These are phyloP conservation scores for Aphis craccivora DNA, from an alignment of 1,140 invertebrate genomes.

Conservation along the genomic window DNA sequence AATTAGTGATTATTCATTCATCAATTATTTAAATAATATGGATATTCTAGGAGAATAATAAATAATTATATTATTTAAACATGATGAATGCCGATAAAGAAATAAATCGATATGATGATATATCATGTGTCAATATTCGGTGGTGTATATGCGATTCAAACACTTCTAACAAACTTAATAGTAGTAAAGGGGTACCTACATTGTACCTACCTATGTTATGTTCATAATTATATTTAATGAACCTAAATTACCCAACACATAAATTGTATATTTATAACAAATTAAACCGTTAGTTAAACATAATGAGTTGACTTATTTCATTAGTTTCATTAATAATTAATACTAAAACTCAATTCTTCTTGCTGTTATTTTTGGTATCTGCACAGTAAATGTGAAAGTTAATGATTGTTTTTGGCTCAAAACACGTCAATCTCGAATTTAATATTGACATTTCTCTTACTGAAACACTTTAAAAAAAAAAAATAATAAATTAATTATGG, in stretches of 20 bases:
- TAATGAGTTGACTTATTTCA: background rate
- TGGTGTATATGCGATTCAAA: too few species aligned
- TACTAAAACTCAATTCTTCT: background rate
- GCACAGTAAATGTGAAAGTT: constrained; percentile 39
- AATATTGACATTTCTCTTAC: background rate
- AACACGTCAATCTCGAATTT: background rate
- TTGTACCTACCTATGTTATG: background rate
- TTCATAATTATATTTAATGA: background rate
- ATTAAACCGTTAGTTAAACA: background rate
- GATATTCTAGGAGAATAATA: background rate
- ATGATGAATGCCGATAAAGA: background rate
- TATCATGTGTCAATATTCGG: background rate
- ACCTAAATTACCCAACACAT: background rate
- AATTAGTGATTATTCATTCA: background rate
- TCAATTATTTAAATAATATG: background rate
- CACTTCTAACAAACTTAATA: background rate
- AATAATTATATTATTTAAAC: background rate
- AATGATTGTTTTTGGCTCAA: constrained; percentile 24
- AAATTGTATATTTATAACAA: background rate
- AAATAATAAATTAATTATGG: background rate
- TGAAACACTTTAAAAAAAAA: background rate
- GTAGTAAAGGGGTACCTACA: background rate
- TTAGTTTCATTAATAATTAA: constrained; percentile 1
- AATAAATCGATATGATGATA: background rate
- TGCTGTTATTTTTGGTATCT: background rate